Evolutionary conservation across 2,113 vertebrate species (phyloP), one percentile per base, ranked within the genome.

Genomic region (Ageneiosus marmoratus): DNA sequence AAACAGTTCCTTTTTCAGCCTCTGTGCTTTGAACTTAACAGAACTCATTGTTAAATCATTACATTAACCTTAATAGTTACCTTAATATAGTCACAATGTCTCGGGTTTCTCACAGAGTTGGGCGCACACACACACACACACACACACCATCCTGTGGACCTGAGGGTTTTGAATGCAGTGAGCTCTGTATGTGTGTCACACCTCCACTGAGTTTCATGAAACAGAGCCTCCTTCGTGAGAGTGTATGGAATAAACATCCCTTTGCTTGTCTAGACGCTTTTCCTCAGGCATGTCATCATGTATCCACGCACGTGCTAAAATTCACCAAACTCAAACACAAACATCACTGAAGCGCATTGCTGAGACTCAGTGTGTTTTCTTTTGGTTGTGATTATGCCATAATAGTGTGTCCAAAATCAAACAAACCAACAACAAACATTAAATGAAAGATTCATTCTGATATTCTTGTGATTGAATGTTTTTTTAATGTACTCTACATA

Each of bases 21-120:
- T 73, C 46, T 20, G 60, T 34, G 55, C 55, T 53, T 60, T 74
- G 27, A 82, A 74, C 37, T 46, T 13, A n/a, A 24, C 41, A 22
- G 34, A 60, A 60, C 15, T 3, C 18, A 37, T 24, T 58, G 24
- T 50, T 50, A 24, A 74, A 82, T 60, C 34, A 81, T 27, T 74
- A 34, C 18, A 48, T 50, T 60, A 13, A 5, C 18, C 1, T 67
- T 67, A 48, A 81, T 46, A 44, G 65, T 46, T n/a, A 5, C n/a
- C 18, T 67, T 80, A 48, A 58, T 27, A 27, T 27, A 27, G 63
- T 70, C 48, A 72, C 32, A 55, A 53, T 73, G 73, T 55, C 41
- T 72, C 69, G n/a, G 41, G 85, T 88, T 88, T 90, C 85, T 83
- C 89, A 85, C 81, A 20, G 77, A 62, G 87, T 72, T 53, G 81